These are phyloP conservation scores for Dermochelys coriacea DNA, from an alignment of 2,797 vertebrate species.

Conservation along the genomic window DNA sequence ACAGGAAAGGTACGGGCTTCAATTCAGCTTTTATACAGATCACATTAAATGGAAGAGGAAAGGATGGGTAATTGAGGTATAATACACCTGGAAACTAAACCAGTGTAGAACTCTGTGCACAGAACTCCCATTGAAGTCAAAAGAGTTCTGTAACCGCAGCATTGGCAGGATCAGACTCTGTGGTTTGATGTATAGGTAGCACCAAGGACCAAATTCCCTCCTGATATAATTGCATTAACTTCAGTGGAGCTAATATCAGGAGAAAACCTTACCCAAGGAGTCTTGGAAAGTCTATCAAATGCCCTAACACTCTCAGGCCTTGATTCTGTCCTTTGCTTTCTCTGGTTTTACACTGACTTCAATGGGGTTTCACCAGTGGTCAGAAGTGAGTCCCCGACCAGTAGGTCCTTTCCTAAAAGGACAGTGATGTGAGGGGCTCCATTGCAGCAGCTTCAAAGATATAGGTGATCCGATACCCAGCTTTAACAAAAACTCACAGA, in stretches of 20 bases:
- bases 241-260: neutral
- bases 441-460: neutral
- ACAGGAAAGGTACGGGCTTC: neutral
- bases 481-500: rapidly evolving
- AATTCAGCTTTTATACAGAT: neutral
- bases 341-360: neutral
- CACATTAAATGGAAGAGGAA: neutral
- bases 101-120: neutral
- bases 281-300: neutral
- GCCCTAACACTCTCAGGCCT: neutral
- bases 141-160: neutral
- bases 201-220: neutral
- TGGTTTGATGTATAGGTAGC: neutral
- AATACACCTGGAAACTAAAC: neutral
- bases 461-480: rapidly evolving
- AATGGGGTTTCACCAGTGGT: neutral
- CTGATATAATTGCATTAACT: neutral
- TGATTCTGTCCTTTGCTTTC: neutral
- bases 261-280: neutral
- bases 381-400: neutral
- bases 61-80: neutral
- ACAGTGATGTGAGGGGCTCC: neutral
- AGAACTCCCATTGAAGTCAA: neutral
- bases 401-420: neutral
- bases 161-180: neutral